phyloP scores from a whole-genome alignment of 1,140 invertebrate genomes.

The Cherax quadricarinatus region DNA sequence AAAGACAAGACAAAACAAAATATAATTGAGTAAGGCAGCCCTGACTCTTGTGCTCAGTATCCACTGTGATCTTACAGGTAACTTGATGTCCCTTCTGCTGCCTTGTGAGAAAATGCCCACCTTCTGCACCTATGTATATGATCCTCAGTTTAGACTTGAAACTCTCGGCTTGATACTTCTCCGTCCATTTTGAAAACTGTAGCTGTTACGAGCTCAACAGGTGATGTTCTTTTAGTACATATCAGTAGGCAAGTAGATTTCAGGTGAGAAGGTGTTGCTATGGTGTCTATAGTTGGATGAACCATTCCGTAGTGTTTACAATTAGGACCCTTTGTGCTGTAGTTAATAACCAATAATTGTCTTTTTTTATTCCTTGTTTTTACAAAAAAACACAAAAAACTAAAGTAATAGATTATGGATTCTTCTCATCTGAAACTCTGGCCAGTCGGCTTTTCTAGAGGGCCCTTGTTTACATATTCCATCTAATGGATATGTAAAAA shows the following conservation, averaged over 20 bases:
- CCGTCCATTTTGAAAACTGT: constrained; percentile 70
- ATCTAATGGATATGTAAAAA: constrained; percentile 30
- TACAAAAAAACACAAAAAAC: constrained; percentile 5
- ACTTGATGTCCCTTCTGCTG: constrained; percentile 43
- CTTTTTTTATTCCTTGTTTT: constrained; percentile 17
- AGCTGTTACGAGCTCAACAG: constrained; percentile 68
- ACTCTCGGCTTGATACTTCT: constrained; percentile 53
- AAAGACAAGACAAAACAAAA: constrained; percentile 20
- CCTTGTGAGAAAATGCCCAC: constrained; percentile 48
- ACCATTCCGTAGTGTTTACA: constrained; percentile 25
- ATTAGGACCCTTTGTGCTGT: constrained; percentile 45
- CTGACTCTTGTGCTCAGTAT: constrained; percentile 60
- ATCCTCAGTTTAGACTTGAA: constrained; percentile 50
- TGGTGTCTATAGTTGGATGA: constrained; percentile 37
- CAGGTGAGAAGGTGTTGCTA: constrained; percentile 61
- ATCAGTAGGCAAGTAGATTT: constrained; percentile 59
- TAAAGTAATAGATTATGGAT: background rate
- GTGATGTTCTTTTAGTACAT: constrained; percentile 71
- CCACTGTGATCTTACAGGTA: constrained; percentile 65
- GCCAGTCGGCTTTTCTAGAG: constrained; percentile 59
- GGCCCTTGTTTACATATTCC: constrained; percentile 43
- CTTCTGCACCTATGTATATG: constrained; percentile 47
- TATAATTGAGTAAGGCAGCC: constrained; percentile 47
- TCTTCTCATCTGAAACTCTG: constrained; percentile 65
- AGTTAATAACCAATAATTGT: constrained; percentile 26